A percentile compares a stretch with the other conserved stretches of the same genome.
Evolutionary conservation across 2,797 vertebrate species (phyloP).

Genomic region (Psittacula echo): DNA sequence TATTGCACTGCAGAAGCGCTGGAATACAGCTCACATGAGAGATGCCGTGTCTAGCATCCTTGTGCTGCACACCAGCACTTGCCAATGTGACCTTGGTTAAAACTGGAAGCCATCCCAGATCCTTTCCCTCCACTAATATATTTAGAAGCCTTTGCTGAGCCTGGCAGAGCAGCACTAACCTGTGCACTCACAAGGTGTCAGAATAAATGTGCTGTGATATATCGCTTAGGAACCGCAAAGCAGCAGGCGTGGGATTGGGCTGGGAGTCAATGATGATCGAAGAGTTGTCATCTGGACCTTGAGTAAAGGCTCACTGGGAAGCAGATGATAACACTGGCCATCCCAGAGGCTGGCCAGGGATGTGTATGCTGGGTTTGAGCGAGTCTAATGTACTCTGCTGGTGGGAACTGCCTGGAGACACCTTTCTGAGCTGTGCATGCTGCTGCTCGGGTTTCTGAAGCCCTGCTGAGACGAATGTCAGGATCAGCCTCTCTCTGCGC

Average conservation of each 20-base stretch:
- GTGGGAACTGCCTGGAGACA: not conserved
- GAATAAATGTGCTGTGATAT: conserved; percentile 18
- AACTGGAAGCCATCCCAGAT: conserved; percentile 62
- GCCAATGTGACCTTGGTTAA: conserved; percentile 55
- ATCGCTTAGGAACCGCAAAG: not conserved
- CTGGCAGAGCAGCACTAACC: conserved; percentile 44
- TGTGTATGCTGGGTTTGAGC: not conserved
- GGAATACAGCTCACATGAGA: not conserved
- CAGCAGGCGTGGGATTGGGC: not conserved
- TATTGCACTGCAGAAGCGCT: not conserved
- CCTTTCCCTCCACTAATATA: conserved; percentile 38
- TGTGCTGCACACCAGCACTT: not conserved
- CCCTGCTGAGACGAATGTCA: not conserved
- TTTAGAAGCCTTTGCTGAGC: conserved; percentile 56
- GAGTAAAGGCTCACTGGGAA: not conserved
- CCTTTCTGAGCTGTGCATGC: not conserved
- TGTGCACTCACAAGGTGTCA: not conserved
- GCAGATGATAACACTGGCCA: not conserved
- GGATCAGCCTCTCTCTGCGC: not conserved
- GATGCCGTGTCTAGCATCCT: not conserved
- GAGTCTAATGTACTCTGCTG: not conserved
- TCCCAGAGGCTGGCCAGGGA: not conserved
- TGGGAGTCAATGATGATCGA: not conserved
- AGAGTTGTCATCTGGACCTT: not conserved
- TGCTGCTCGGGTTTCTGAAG: not conserved